Evolutionary conservation across 1,140 invertebrate species (phyloP), one percentile per base, ranked within the genome.

Genomic region (Cotesia typhae): DNA sequence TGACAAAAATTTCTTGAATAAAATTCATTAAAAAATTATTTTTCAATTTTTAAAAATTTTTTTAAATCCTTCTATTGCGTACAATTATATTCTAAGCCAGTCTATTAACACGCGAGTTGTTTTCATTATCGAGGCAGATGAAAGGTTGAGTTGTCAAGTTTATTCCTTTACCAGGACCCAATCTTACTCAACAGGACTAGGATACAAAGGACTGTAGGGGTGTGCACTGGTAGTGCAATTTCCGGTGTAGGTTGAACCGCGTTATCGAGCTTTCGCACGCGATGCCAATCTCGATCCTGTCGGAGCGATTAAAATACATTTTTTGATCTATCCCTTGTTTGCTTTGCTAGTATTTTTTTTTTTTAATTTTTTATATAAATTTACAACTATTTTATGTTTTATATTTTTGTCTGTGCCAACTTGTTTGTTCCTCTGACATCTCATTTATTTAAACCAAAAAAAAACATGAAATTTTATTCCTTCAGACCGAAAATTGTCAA

Each of bases 181-280:
- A 64, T 59, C 51, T 28, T 38, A 5, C 9, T 17, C n/a, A 70
- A 61, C 59, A 59, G 60, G 63, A 63, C 38, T 38, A 57, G 61
- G 20, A 28, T 28, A 65, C 9, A 12, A 35, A 38, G 28, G 61
- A 35, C 37, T 55, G 38, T 71, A 65, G 51, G 20, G 52, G 64
- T 61, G 70, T 71, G 70, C 65, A 63, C 6, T 41, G 6, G 41
- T 41, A 61, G 70, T 57, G 51, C 70, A 71, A 71, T 71, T 71
- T 71, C 70, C 70, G 70, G 61, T 64, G 63, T 36, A 20, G 52
- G 37, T 57, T 10, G 12, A 65, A 65, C 35, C 57, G 51, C 70
- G 63, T 71, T 71, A 71, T 71, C 70, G 61, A 66, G 51, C 35
- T 63, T 66, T 12, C 57, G 61, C 70, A 71, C 70, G 70, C 70